Evolutionary conservation across 2,113 vertebrate species (phyloP).

Genomic region (Platycercus adscitus): DNA sequence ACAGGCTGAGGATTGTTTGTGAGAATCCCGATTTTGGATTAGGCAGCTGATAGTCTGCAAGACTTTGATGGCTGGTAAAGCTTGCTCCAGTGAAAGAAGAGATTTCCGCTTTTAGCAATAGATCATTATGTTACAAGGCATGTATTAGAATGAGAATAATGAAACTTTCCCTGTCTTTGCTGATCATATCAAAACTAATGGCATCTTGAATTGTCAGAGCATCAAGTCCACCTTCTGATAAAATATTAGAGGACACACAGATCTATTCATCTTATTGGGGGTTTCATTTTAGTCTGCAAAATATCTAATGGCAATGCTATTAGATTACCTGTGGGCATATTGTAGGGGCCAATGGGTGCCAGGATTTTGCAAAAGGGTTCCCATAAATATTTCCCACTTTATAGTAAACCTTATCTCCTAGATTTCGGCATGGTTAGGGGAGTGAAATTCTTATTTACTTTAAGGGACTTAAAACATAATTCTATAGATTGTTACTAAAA

Average conservation of each 20-base stretch:
- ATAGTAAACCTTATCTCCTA: neutral
- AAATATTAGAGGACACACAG: slow-evolving; percentile 37
- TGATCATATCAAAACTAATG: slow-evolving; percentile 46
- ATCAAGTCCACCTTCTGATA: slow-evolving; percentile 61
- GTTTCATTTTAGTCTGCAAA: slow-evolving; percentile 45
- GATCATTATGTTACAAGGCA: neutral
- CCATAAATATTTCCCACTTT: neutral
- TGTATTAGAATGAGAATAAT: slow-evolving; percentile 60
- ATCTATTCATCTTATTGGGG: slow-evolving; percentile 29
- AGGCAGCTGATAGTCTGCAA: slow-evolving; percentile 25
- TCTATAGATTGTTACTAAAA: neutral
- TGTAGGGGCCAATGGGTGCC: neutral
- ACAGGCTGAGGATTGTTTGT: slow-evolving; percentile 18
- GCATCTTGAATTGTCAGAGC: slow-evolving; percentile 46
- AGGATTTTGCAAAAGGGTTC: neutral
- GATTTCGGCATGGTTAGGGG: neutral
- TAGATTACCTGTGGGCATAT: neutral
- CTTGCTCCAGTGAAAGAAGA: slow-evolving; percentile 40
- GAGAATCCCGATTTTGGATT: slow-evolving; percentile 21
- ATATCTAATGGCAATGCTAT: neutral
- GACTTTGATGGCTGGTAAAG: slow-evolving; percentile 7
- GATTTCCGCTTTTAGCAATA: slow-evolving; percentile 42
- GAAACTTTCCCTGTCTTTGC: slow-evolving; percentile 33
- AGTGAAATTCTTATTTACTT: neutral
- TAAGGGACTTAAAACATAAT: neutral